Evolutionary conservation across 2,113 vertebrate species (phyloP).

Genomic region (Melanotaenia duboulayi): DNA sequence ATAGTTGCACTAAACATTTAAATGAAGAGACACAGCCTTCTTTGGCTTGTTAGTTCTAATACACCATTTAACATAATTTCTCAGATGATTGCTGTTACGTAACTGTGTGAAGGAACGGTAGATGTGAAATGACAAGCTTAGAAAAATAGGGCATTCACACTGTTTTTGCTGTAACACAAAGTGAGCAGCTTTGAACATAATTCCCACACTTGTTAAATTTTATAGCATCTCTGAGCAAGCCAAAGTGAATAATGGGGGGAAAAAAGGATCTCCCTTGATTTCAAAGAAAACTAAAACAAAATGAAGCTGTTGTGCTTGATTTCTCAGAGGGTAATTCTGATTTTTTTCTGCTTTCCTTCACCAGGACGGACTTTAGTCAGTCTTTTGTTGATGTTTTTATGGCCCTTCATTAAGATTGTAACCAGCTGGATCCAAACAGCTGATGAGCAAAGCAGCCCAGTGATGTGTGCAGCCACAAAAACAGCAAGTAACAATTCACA

Average conservation of each 20-base stretch:
- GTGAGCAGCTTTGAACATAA: conserved; percentile 11
- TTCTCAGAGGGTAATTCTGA: neutral
- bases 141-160: neutral
- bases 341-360: conserved; percentile 12
- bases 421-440: conserved; percentile 21
- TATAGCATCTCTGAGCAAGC: no score
- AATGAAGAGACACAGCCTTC: conserved; percentile 35
- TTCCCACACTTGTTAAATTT: conserved; percentile 24
- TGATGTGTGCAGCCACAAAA: no score
- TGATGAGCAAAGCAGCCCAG: conserved; percentile 25
- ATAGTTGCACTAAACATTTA: conserved; percentile 38
- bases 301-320: neutral
- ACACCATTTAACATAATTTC: conserved; percentile 40
- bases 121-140: conserved; percentile 5
- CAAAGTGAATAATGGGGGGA: neutral
- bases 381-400: conserved; percentile 48
- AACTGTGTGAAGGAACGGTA: conserved; percentile 7
- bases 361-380: conserved; percentile 29
- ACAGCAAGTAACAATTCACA: no score
- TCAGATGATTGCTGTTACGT: conserved; percentile 1
- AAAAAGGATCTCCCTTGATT: neutral
- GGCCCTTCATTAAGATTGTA: conserved; percentile 34
- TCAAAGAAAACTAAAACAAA: neutral
- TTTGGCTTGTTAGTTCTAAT: conserved; percentile 38
- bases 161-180: neutral